These are phyloP conservation scores for Xyliphius kryptos DNA, from an alignment of 2,113 vertebrate species.

Conservation along the genomic window DNA sequence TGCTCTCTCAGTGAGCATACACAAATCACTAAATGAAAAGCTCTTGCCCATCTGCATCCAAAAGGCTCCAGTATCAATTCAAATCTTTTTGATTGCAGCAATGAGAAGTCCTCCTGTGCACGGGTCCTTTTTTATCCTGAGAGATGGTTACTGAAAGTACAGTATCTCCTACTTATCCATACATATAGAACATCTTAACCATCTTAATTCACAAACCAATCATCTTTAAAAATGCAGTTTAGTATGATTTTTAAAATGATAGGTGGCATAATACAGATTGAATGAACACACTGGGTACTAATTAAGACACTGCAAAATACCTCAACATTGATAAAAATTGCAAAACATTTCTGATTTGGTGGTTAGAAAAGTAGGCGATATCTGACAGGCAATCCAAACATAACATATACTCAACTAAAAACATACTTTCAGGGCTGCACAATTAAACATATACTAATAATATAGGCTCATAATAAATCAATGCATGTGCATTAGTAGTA, in stretches of 20 bases:
- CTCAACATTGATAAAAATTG: slow-evolving; percentile 17
- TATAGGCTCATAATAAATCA: background rate
- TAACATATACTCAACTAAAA: slow-evolving; percentile 2
- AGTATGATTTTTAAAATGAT: slow-evolving; percentile 34
- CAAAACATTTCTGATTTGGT: slow-evolving; percentile 1
- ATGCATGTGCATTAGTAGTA: background rate
- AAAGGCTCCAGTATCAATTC: slow-evolving; percentile 68
- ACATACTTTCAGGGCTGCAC: slow-evolving; percentile 23
- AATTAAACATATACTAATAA: background rate
- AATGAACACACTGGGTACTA: slow-evolving; percentile 31
- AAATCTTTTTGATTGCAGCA: no score
- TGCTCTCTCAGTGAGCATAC: slow-evolving; percentile 87
- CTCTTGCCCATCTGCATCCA: slow-evolving; percentile 64
- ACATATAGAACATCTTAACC: slow-evolving; percentile 35
- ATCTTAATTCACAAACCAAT: slow-evolving; percentile 29
- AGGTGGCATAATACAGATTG: slow-evolving; percentile 32
- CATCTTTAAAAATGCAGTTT: slow-evolving; percentile 35
- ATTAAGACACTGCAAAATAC: slow-evolving; percentile 29
- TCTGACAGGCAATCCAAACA: slow-evolving; percentile 23
- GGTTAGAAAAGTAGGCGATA: background rate
- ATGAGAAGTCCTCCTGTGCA: slow-evolving; percentile 52
- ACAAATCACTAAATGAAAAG: slow-evolving; percentile 86
- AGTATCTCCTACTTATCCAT: slow-evolving; percentile 36
- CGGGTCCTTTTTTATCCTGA: slow-evolving; percentile 38
- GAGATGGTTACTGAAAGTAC: slow-evolving; percentile 26